Base-by-base conservation (phyloP, 2,113 vertebrate species). In the Apus apus region DNA sequence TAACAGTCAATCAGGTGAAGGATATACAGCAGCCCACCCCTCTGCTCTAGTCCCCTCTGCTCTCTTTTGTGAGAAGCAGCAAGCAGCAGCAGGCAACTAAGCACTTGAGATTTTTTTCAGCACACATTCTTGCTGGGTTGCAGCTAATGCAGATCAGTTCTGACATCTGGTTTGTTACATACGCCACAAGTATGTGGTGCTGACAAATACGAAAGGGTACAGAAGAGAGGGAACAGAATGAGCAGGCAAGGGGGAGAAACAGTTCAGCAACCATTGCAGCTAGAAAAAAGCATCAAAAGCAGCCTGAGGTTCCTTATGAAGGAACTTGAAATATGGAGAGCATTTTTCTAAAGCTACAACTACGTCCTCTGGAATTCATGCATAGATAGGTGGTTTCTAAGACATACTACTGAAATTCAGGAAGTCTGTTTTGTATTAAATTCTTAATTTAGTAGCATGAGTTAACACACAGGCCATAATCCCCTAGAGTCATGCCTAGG, bases 151-250 rank as follows among this genome's bases (percentile, higher is more conserved):
- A 68, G 51, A 90, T 58, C 87, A 81, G 65, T n/a, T 87, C 54
- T 86, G 72, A 80, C 87, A 94, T 66, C 85, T 89, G 84, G 60
- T 81, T 93, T 96, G 89, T 84, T 91, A 81, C 87, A 84, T 40
- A 73, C 2, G 2, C 46, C 73, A 32, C 57, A n/a, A 75, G 71
- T 18, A 75, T 11, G 1, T 78, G 90, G 62, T 45, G 85, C 74
- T 75, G 78, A 82, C 81, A 95, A 18, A 38, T 45, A 21, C 34
- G 58, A 38, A 77, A 78, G 43, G 25, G 38, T 5, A 78, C 2
- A 3, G 65, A 62, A 50, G 27, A 54, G 51, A 51, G 7, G 30
- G 77, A 96, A 87, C 90, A 91, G 87, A 89, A 94, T 20, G 66
- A 93, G 74, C 81, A 82, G 71, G 58, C 87, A 85, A 82, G 50